Base-by-base conservation (phyloP, 2,113 vertebrate species). In the Mesitornis unicolor region DNA sequence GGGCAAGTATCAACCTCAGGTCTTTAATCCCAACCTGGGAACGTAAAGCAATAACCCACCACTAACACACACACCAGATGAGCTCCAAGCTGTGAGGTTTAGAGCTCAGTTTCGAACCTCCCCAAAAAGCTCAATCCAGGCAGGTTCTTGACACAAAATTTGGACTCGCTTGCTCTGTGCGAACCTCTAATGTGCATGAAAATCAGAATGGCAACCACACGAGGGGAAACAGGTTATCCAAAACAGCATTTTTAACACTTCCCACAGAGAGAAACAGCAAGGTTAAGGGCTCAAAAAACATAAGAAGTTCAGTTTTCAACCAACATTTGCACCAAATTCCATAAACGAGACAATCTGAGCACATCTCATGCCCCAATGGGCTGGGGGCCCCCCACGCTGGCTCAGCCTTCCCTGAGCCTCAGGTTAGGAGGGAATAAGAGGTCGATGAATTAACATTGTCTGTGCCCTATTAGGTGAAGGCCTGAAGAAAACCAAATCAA, bases 381-480 rank as follows among this genome's bases (percentile, higher is more conserved):
- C 7, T 64, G 61, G 53, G 35, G n/a, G n/a, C n/a, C n/a, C n/a
- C n/a, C n/a, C 59, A 70, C 65, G 78, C 59, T 79, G 92, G 82
- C 83, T 77, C 95, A 87, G 83, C 84, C 74, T 92, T 61, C 95
- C 95, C 87, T 89, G 61, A 69, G 48, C 82, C 92, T 94, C 84
- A 94, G 89, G 95, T 97, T 51, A 97, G 95, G 83, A 96, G 95
- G 91, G 51, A 94, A 17, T 81, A 94, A 95, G 84, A 97, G 74
- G 42, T 94, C 90, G 77, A 47, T 45, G 84, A 97, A 97, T 97
- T 97, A 97, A 98, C 95, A 96, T 91, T 78, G 64, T 97, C 95
- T 96, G 73, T 85, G 95, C 96, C 97, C 93, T 95, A 90, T 26
- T 50, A 70, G 43, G 86, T 89, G 88, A 90, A 91, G 77, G 87